Evolutionary conservation across 2,888 invertebrate species (phyloP).

Genomic region (Tigriopus californicus): DNA sequence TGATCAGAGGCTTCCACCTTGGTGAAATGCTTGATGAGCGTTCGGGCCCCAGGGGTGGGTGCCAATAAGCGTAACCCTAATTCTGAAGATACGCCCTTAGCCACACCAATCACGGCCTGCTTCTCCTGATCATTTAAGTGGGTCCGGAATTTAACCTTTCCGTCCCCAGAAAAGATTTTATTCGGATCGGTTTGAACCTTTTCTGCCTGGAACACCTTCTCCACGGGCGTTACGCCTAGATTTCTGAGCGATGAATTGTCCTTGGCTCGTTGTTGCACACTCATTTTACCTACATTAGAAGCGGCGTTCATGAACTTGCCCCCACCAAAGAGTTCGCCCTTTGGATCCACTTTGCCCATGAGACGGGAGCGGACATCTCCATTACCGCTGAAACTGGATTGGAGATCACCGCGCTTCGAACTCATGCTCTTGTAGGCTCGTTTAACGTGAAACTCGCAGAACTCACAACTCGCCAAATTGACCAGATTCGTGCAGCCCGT

Average conservation of each 20-base stretch:
- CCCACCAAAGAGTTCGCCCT: slow-evolving; percentile 10
- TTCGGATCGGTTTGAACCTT: too few species aligned
- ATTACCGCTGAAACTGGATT: background rate
- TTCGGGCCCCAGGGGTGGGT: slow-evolving; percentile 23
- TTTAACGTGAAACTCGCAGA: slow-evolving; percentile 6
- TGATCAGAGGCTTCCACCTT: slow-evolving; percentile 4
- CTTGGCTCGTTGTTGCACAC: background rate
- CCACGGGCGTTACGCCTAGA: background rate
- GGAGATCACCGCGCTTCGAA: slow-evolving; percentile 1
- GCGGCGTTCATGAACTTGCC: slow-evolving; percentile 1
- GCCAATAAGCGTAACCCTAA: slow-evolving; percentile 18
- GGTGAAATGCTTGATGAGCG: slow-evolving; percentile 22
- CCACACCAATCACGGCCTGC: background rate
- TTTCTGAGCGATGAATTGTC: background rate
- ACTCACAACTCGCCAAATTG: slow-evolving; percentile 1
- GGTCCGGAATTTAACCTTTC: background rate
- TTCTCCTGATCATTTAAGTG: background rate
- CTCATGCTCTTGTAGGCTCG: slow-evolving; percentile 8
- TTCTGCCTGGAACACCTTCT: background rate
- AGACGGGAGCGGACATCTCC: slow-evolving; percentile 6
- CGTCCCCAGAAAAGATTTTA: background rate
- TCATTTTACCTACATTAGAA: background rate
- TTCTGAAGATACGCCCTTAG: background rate
- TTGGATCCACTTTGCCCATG: slow-evolving; percentile 9
- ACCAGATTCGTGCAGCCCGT: slow-evolving; percentile 4